phyloP scores from a whole-genome alignment of 2,797 vertebrate species.

The Linurgus olivaceus region DNA sequence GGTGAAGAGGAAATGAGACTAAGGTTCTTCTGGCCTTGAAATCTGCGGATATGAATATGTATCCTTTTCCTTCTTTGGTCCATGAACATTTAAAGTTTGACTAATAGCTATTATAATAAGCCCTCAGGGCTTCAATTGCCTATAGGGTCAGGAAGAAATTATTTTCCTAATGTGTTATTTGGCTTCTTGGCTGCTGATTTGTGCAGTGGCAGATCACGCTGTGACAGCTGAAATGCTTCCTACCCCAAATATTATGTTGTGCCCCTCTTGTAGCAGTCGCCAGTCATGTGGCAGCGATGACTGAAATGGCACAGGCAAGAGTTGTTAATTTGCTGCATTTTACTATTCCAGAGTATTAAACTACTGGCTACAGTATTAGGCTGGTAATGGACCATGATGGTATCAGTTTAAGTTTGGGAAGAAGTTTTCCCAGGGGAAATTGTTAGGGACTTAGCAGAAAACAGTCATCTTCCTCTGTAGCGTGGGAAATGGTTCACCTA shows the following conservation, averaged over 20 bases:
- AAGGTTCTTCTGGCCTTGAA: not conserved
- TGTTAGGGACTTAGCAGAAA: not conserved
- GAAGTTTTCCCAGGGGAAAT: not conserved
- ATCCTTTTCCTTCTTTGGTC: not conserved
- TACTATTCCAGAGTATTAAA: not conserved
- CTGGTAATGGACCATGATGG: not conserved
- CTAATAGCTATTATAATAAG: not conserved
- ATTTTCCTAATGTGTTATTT: not conserved
- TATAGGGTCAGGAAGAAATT: constrained; percentile 12
- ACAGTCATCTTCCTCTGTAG: constrained; percentile 4
- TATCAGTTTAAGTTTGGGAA: not conserved
- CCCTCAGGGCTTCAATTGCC: not conserved
- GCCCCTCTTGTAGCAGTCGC: not conserved
- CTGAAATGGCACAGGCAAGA: not conserved
- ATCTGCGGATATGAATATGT: not conserved
- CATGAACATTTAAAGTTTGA: not conserved
- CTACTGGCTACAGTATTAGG: not conserved
- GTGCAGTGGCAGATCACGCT: not conserved
- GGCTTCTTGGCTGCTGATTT: constrained; percentile 7
- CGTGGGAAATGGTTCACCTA: not conserved
- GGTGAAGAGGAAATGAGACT: not conserved
- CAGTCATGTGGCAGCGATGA: not conserved
- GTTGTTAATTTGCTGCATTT: not conserved
- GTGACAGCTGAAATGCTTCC: not conserved
- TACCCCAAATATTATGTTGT: not conserved